Conservation (phyloP, 2,113 vertebrate species). For the Pipa parva region DNA sequence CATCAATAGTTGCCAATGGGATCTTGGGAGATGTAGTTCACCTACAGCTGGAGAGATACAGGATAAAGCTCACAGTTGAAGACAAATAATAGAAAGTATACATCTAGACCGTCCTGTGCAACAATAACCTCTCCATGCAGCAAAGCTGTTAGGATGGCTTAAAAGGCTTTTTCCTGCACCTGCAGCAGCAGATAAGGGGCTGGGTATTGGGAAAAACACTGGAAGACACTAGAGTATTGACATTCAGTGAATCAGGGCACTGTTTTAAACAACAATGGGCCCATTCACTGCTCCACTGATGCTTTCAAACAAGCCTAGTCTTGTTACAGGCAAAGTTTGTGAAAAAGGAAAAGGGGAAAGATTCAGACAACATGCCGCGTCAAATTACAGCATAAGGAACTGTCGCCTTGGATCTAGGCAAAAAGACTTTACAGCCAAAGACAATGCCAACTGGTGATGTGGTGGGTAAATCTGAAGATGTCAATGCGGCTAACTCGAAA, state of each 20-base stretch:
- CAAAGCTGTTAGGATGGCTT: constrained; percentile 31
- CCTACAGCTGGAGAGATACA: no score
- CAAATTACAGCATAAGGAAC: constrained; percentile 57
- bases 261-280: constrained; percentile 52
- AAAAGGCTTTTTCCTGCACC: constrained; percentile 45
- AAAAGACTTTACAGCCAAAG: constrained; percentile 54
- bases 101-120: no score
- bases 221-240: constrained; percentile 40
- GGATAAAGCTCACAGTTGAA: no score
- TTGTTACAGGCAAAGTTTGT: constrained; percentile 51
- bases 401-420: constrained; percentile 55
- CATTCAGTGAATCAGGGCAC: constrained; percentile 50
- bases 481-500: not conserved
- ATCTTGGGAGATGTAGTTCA: no score
- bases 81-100: no score
- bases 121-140: no score
- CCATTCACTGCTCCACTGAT: constrained; percentile 49
- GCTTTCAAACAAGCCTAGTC: constrained; percentile 53
- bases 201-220: constrained; percentile 17
- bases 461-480: not conserved
- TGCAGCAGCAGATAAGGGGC: constrained; percentile 52
- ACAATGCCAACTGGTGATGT: constrained; percentile 53
- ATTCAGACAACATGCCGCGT: constrained; percentile 38
- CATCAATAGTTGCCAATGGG: no score
- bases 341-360: constrained; percentile 42